Evolutionary conservation across 2,113 vertebrate species (phyloP).

Genomic region (Daboia siamensis): DNA sequence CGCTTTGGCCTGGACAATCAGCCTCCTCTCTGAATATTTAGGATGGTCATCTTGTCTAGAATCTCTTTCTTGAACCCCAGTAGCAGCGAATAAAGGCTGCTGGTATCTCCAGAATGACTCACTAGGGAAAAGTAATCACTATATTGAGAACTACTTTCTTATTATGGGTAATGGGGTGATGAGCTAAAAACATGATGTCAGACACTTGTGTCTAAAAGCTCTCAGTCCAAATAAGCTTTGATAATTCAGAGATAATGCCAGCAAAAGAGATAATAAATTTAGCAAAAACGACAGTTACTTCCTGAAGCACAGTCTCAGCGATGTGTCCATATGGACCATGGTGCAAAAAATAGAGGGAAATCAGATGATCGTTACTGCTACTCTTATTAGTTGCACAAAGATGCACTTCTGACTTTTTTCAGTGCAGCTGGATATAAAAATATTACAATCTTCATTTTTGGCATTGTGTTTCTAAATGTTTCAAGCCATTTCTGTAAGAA

Average conservation of each 20-base stretch:
- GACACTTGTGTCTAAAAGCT: conserved; percentile 71
- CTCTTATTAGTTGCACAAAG: background rate
- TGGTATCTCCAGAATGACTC: conserved; percentile 55
- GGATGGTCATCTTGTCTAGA: background rate
- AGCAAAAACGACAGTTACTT: conserved; percentile 67
- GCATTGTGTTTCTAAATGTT: too few relatives aligned
- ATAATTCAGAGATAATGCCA: conserved; percentile 72
- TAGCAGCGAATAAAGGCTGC: conserved; percentile 62
- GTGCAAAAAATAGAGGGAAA: background rate
- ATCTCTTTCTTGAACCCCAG: conserved; percentile 25
- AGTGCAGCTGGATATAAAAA: too few relatives aligned
- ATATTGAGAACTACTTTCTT: conserved; percentile 73
- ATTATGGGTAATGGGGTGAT: conserved; percentile 75
- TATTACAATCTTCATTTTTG: too few relatives aligned
- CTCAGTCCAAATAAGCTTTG: conserved; percentile 67
- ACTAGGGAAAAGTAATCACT: conserved; percentile 65
- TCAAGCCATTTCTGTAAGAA: too few relatives aligned
- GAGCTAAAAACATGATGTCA: conserved; percentile 72
- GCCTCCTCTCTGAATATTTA: conserved; percentile 1
- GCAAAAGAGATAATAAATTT: conserved; percentile 73
- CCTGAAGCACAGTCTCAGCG: conserved; percentile 66
- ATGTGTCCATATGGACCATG: conserved; percentile 10
- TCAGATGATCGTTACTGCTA: background rate
- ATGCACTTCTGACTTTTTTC: background rate
- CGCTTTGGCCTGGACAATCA: conserved; percentile 1